Base-by-base conservation (phyloP, 2,888 invertebrate species). In the Parnassius mnemosyne region DNA sequence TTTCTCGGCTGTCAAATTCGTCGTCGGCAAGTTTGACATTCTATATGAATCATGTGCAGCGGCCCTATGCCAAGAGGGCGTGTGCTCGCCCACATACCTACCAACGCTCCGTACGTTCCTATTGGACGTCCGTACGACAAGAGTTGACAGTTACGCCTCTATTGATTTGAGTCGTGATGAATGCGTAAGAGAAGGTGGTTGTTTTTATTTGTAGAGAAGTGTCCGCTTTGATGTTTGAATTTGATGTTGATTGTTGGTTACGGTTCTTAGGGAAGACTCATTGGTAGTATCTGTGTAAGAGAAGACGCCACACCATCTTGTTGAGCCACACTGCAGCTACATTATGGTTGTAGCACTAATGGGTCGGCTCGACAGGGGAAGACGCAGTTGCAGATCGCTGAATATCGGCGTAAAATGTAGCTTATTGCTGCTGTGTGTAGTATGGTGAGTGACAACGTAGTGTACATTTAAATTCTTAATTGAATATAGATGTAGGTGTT, bases 21-120 rank as follows among this genome's bases (percentile, higher is more conserved):
- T 58, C 52, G 58, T 57, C 59, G 52, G 12, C 54, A 52, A 43
- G 34, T 54, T 52, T 64, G 64, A 64, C 64, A 64, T 64, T 61
- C 54, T 47, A 55, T 49, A 53, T 65, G 65, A 65, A 55, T 65
- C 65, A 65, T 46, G 54, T 56, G 56, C 61, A 53, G 20, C 43
- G 62, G 53, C 59, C 65, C 58, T 49, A 52, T 59, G 65, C 65
- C 65, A 65, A 65, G 55, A 56, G 65, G 65, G 65, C 65, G 65
- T 57, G 53, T 34, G 11, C 20, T 57, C 62, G 53, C 50, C 62
- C 49, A 53, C 62, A 53, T 34, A 47, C 16, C 50, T 34, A 47
- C n/a, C 50, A 34, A 9, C n/a, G 16, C 13, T 2, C n/a, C 13
- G 13, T 12, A 49, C 9, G 43, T 2, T 53, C 34, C 53, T 9